These are phyloP conservation scores for Chironomus tentans DNA, from an alignment of 2,888 invertebrate species.

Conservation along the genomic window DNA sequence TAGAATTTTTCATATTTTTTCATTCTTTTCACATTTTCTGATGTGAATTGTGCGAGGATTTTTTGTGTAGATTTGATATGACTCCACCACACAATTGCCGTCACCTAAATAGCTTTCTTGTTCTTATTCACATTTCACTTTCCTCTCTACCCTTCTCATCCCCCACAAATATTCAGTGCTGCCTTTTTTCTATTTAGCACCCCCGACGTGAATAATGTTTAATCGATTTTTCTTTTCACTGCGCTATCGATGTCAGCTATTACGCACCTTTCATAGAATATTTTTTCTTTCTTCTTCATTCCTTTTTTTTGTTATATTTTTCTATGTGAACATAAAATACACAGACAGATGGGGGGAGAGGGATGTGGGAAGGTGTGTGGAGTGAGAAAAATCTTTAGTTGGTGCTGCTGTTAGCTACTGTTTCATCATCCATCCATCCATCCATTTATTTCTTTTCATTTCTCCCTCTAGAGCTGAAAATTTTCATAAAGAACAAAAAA, in stretches of 20 bases:
- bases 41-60: neutral
- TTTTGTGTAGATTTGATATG: neutral
- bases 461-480: neutral
- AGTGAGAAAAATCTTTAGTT: too few relatives aligned
- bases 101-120: neutral
- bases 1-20: neutral
- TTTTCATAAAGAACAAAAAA: neutral
- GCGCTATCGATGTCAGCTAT: slow-evolving; percentile 23
- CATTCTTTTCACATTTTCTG: neutral
- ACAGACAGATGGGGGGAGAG: neutral
- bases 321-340: neutral
- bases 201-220: slow-evolving; percentile 16
- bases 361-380: neutral
- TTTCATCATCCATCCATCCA: neutral
- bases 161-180: too few relatives aligned
- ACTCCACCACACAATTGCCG: neutral
- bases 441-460: neutral
- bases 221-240: slow-evolving; percentile 23
- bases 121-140: neutral
- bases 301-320: neutral
- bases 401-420: neutral
- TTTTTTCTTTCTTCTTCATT: neutral
- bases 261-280: slow-evolving; percentile 17
- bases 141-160: neutral
- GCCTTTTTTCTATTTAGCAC: neutral